These are phyloP conservation scores for Cricetomys ansorgei DNA, from an alignment of 2,113 vertebrate species.

Conservation along the genomic window DNA sequence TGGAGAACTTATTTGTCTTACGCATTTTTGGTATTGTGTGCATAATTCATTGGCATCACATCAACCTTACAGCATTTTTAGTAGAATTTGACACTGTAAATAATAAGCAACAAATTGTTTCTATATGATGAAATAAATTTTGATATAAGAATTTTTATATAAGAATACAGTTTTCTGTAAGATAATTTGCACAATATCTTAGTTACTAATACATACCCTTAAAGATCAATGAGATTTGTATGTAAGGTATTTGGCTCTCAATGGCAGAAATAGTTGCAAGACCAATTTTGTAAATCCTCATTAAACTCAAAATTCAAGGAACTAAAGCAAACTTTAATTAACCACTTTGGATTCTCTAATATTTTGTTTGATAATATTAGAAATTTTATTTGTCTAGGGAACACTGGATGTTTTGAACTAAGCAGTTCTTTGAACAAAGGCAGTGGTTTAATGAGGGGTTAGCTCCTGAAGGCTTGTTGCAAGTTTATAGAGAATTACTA, in stretches of 20 bases:
- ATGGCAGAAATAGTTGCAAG: constrained; percentile 44
- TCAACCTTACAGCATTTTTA: not conserved
- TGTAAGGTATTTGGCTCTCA: not conserved
- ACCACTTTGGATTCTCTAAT: constrained; percentile 57
- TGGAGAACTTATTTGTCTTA: not conserved
- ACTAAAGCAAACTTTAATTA: constrained; percentile 63
- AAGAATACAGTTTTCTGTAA: not conserved
- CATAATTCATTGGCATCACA: not conserved
- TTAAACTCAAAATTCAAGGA: constrained; percentile 63
- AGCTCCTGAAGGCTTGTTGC: constrained; percentile 51
- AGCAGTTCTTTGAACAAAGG: constrained; percentile 55
- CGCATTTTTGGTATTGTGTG: not conserved
- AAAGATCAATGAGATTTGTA: constrained; percentile 37
- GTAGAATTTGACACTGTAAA: not conserved
- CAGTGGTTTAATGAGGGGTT: constrained; percentile 69
- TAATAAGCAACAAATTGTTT: not conserved
- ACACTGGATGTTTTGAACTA: constrained; percentile 67
- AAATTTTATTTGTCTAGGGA: constrained; percentile 66
- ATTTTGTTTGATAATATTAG: constrained; percentile 73
- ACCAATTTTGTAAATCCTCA: constrained; percentile 32
- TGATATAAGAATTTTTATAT: not conserved
- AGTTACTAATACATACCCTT: not conserved
- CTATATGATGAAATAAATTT: not conserved
- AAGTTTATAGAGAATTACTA: constrained; percentile 64
- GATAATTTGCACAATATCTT: not conserved